Evolutionary conservation across 2,113 vertebrate species (phyloP), one percentile per base, ranked within the genome.

Genomic region (Puma concolor): DNA sequence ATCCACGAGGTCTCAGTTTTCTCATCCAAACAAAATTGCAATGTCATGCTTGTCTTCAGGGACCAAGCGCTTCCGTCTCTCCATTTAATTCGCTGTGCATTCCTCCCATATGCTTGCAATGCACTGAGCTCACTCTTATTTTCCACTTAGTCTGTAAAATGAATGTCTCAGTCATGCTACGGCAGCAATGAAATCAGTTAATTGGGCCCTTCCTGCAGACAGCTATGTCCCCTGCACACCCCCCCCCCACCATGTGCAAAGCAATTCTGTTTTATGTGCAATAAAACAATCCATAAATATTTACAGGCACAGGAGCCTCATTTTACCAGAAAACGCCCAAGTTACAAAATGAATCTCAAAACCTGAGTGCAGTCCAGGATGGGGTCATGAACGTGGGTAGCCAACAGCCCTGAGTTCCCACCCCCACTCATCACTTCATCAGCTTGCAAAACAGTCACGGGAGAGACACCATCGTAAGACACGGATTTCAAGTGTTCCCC

Each of bases 131-230:
- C 41, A 2, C 82, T 67, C 85, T 81, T 48, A 72, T 89, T 97
- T 97, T 95, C 89, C 50, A 84, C 17, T 93, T 95, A 44, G 88
- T 97, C 95, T 96, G 81, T 57, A 90, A 48, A 83, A 87, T 79
- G 38, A 71, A n/a, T 0, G 4, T 60, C 67, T 97, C 96, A 71
- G 86, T 82, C 92, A 74, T 57, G 80, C 88, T 4, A 1, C 5
- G 50, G 60, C 57, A 21, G 6, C 93, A 63, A 67, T 91, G 82
- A 95, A 80, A 19, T 83, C 95, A 94, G 77, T 29, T 98, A 13
- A 85, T 71, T 88, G 33, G 88, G 81, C 93, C 74, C 87, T 94
- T 54, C 19, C 89, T 88, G 48, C 77, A 92, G 54, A 52, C 54
- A 27, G 31, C 91, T 41, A 23, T 69, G 82, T 93, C 88, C 63